Conservation (phyloP, 2,797 vertebrate genomes). For the Petrocephalus schoutedeni region DNA sequence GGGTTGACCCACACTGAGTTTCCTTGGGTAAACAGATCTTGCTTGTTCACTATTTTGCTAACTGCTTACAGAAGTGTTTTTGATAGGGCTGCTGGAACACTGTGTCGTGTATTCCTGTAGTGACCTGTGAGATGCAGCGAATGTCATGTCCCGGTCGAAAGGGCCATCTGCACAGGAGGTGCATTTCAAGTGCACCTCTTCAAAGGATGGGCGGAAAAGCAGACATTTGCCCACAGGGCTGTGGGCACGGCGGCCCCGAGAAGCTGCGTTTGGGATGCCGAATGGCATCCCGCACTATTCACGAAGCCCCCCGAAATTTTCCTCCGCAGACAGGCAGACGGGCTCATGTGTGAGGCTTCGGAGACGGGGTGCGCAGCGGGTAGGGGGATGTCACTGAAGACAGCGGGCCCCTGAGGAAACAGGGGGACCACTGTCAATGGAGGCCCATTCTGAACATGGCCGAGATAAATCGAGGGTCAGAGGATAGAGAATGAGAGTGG, state of each 20-base stretch:
- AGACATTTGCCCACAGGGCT: background rate
- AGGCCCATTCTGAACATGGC: conserved; percentile 55
- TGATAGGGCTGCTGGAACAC: background rate
- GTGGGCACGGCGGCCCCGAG: background rate
- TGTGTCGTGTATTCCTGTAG: background rate
- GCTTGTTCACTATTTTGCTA: background rate
- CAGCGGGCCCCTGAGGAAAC: conserved; percentile 47
- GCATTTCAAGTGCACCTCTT: background rate
- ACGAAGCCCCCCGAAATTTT: background rate
- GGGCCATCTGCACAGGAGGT: background rate
- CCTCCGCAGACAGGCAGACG: background rate
- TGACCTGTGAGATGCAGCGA: background rate
- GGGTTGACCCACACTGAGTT: background rate
- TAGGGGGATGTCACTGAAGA: conserved; percentile 45
- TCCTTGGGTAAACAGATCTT: background rate
- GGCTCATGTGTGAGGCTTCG: background rate
- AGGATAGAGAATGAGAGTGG: conserved; percentile 8
- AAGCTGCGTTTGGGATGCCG: background rate
- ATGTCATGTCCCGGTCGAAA: background rate
- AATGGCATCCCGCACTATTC: background rate
- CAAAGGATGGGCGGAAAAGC: background rate
- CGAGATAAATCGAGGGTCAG: conserved; percentile 23
- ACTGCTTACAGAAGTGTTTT: background rate
- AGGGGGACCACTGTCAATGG: conserved; percentile 49
- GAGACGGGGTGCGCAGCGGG: background rate